These are phyloP conservation scores for Octodonta nipae DNA, from an alignment of 2,888 invertebrate genomes.

Conservation along the genomic window DNA sequence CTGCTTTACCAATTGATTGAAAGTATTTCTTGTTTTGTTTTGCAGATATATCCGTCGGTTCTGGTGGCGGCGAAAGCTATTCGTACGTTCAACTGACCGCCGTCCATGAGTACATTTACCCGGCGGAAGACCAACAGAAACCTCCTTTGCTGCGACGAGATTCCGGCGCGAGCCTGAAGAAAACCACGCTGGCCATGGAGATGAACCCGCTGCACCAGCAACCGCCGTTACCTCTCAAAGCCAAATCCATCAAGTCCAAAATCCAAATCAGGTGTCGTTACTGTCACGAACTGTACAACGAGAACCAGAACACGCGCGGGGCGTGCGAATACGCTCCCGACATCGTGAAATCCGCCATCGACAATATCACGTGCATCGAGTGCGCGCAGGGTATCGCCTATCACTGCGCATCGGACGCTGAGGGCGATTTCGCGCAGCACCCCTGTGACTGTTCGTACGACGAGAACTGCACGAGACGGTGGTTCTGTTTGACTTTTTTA, in stretches of 20 bases:
- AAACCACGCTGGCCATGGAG: constrained; percentile 38
- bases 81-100: constrained; percentile 74
- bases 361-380: constrained; percentile 61
- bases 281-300: constrained; percentile 68
- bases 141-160: constrained; percentile 35
- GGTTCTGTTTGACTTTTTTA: constrained; percentile 74
- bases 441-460: constrained; percentile 69
- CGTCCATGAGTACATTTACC: constrained; percentile 80
- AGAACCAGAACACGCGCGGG: constrained; percentile 75
- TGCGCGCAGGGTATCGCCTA: constrained; percentile 84
- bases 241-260: not conserved
- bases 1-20: no score
- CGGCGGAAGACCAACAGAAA: constrained; percentile 42
- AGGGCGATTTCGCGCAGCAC: constrained; percentile 73
- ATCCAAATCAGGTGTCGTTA: constrained; percentile 43
- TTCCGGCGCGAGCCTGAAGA: constrained; percentile 51
- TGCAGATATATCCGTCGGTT: no score
- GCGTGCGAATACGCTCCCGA: constrained; percentile 81
- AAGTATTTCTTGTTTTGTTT: no score
- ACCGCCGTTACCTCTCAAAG: constrained; percentile 38
- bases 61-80: constrained; percentile 55
- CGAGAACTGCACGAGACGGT: constrained; percentile 64
- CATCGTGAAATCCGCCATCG: constrained; percentile 63
- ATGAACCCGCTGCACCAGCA: constrained; percentile 29
- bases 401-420: constrained; percentile 84